Evolutionary conservation across 2,888 invertebrate genomes (phyloP).

Genomic region (Acanthosoma haemorrhoidale): DNA sequence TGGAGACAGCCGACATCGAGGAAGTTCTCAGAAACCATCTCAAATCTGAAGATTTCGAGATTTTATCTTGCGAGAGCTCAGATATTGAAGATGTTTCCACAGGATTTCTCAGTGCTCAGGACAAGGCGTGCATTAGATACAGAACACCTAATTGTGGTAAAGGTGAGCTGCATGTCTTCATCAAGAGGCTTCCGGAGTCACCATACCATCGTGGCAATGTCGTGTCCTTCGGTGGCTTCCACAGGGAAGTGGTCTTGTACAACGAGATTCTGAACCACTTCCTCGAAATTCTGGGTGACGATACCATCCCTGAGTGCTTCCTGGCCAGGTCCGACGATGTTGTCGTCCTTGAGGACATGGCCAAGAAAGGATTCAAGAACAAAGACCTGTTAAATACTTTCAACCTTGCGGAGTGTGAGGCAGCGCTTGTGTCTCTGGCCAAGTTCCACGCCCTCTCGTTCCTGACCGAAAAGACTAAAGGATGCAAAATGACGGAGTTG

Average conservation of each 20-base stretch:
- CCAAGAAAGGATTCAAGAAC: conserved; percentile 4
- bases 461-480: background rate
- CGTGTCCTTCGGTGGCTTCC: background rate
- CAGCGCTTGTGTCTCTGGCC: background rate
- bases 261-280: background rate
- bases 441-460: background rate
- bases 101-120: background rate
- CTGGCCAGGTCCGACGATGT: conserved; percentile 1
- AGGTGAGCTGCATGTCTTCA: background rate
- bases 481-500: background rate
- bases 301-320: background rate
- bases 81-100: background rate
- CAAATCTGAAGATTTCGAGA: background rate
- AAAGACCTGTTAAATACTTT: background rate
- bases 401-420: background rate
- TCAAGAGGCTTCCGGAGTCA: background rate
- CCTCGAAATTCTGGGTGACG: background rate
- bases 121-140: background rate
- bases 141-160: background rate
- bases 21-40: background rate
- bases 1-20: background rate
- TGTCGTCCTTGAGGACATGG: conserved; percentile 1
- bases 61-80: background rate
- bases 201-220: background rate
- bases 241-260: background rate